phyloP scores from a whole-genome alignment of 2,888 invertebrate species.

The Drosophila fungiperda region DNA sequence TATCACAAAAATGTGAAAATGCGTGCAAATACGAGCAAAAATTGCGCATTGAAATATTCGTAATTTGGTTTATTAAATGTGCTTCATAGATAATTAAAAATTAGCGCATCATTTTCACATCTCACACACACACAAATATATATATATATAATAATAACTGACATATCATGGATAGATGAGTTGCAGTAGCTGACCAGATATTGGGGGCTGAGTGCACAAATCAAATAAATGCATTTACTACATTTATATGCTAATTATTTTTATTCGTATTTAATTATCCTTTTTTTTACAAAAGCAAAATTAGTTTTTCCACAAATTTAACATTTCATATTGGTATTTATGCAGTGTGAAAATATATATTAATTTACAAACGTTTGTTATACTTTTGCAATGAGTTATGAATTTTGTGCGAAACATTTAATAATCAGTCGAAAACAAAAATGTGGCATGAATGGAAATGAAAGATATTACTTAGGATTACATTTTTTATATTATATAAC shows the following conservation, averaged over 20 bases:
- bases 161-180: slow-evolving; percentile 25
- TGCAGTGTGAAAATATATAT: slow-evolving; percentile 17
- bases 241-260: slow-evolving; percentile 73
- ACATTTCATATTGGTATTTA: slow-evolving; percentile 6
- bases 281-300: slow-evolving; percentile 11
- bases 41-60: slow-evolving; percentile 32
- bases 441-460: neutral
- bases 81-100: slow-evolving; percentile 76
- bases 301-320: slow-evolving; percentile 5
- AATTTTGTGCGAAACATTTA: neutral
- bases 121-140: neutral
- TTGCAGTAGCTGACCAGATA: slow-evolving; percentile 32
- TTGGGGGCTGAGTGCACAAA: slow-evolving; percentile 59
- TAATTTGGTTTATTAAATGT: slow-evolving; percentile 71
- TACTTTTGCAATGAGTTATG: neutral
- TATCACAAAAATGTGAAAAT: slow-evolving; percentile 11
- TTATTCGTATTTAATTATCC: slow-evolving; percentile 72
- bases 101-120: slow-evolving; percentile 64
- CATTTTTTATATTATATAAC: too few relatives aligned
- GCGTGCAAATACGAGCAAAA: slow-evolving; percentile 15
- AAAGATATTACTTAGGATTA: too few relatives aligned
- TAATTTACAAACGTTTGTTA: slow-evolving; percentile 11
- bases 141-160: slow-evolving; percentile 39
- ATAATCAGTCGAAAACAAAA: neutral
- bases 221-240: slow-evolving; percentile 65